phyloP scores from a whole-genome alignment of 1,140 invertebrate genomes.

The Triops cancriformis region DNA sequence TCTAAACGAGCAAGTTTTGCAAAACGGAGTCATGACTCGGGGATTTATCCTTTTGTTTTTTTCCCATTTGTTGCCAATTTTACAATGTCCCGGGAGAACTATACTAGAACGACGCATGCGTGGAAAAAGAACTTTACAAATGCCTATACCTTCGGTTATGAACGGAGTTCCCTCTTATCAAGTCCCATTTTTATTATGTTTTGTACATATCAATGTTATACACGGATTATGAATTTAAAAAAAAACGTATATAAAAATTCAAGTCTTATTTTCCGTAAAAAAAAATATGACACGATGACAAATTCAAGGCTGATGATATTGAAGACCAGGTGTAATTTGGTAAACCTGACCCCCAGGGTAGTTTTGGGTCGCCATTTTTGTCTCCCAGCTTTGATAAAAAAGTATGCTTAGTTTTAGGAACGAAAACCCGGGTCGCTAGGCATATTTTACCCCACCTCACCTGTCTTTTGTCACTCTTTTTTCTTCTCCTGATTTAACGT shows the following conservation, averaged over 20 bases:
- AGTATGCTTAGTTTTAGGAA: neutral
- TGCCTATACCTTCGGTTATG: neutral
- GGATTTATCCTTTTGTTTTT: neutral
- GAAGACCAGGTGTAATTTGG: too few species aligned
- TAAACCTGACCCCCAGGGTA: too few species aligned
- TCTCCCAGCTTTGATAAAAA: neutral
- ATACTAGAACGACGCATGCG: neutral
- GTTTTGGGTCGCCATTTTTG: neutral
- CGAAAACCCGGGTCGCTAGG: neutral
- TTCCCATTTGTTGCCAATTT: neutral
- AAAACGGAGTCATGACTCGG: constrained; percentile 2
- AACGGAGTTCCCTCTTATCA: neutral
- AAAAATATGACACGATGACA: too few species aligned
- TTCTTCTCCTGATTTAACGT: neutral
- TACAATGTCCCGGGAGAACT: neutral
- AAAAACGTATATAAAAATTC: neutral
- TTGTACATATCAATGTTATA: constrained; percentile 11
- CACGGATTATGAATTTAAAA: neutral
- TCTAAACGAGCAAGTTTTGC: neutral
- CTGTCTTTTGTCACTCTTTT: neutral
- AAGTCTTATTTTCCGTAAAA: neutral
- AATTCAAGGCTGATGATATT: too few species aligned
- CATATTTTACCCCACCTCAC: neutral
- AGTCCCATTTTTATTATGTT: constrained; percentile 5
- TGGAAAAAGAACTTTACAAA: neutral